These are phyloP conservation scores for Plutella xylostella DNA, from an alignment of 2,888 invertebrate genomes.

Conservation along the genomic window DNA sequence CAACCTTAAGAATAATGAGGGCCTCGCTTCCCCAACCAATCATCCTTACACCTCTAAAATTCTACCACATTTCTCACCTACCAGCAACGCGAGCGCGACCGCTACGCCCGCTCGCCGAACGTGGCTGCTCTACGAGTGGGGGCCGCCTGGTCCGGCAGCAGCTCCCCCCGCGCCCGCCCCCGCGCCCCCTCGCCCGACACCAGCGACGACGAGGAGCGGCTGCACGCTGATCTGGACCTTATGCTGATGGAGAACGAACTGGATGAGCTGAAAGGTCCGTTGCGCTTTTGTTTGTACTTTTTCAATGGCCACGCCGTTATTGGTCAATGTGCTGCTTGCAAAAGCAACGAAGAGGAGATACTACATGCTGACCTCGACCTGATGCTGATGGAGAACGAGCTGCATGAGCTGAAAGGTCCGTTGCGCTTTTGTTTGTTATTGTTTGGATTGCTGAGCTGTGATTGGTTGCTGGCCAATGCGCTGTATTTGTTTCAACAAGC, in stretches of 20 bases:
- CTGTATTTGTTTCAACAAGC: too few species aligned
- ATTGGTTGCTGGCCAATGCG: too few species aligned
- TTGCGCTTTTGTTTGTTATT: too few species aligned
- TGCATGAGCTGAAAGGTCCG: conserved; percentile 50
- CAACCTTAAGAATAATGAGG: too few species aligned
- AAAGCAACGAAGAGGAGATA: too few species aligned
- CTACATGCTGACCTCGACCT: conserved; percentile 86
- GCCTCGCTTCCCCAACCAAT: too few species aligned
- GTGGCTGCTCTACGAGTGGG: conserved; percentile 48
- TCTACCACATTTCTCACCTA: too few species aligned
- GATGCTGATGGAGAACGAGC: conserved; percentile 78
- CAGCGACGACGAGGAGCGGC: conserved; percentile 91
- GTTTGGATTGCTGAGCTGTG: too few species aligned
- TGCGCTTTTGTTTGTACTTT: too few species aligned
- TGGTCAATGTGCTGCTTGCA: too few species aligned
- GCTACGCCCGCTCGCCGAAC: conserved; percentile 69
- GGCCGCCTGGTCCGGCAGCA: conserved; percentile 54
- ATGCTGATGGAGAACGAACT: conserved; percentile 78
- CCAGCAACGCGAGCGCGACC: conserved; percentile 57
- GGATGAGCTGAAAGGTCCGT: conserved; percentile 52
- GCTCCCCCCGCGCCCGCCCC: conserved; percentile 31
- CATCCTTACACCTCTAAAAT: too few species aligned
- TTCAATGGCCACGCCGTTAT: too few species aligned
- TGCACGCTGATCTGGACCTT: conserved; percentile 87
- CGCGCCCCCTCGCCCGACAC: conserved; percentile 89